Conservation (phyloP, 2,888 invertebrate genomes). For the Orthosia gracilis region DNA sequence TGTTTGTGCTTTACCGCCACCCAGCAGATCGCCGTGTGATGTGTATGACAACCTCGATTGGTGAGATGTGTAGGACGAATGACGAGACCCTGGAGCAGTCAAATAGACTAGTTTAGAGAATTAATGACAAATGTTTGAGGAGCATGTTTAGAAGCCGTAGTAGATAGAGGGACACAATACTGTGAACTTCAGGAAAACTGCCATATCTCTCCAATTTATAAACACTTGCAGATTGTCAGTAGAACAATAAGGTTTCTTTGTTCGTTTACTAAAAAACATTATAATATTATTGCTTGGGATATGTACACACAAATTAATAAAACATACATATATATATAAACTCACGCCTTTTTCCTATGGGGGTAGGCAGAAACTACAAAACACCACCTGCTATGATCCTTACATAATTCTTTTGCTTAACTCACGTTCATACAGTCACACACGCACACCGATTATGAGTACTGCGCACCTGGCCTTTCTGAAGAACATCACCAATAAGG, state of each 20-base stretch:
- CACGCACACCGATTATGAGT: too few relatives aligned
- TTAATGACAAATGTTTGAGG: background rate
- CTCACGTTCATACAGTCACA: too few relatives aligned
- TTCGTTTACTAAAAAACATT: background rate
- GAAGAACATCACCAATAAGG: too few relatives aligned
- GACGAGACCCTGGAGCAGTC: slow-evolving; percentile 93
- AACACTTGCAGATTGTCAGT: too few relatives aligned
- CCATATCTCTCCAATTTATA: background rate
- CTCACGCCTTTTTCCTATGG: too few relatives aligned
- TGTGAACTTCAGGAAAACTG: background rate
- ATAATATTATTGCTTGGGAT: background rate
- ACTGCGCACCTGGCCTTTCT: too few relatives aligned
- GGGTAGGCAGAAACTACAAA: too few relatives aligned
- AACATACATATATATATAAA: background rate
- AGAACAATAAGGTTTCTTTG: background rate
- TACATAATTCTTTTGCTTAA: too few relatives aligned
- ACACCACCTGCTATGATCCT: too few relatives aligned
- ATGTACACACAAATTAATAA: background rate
- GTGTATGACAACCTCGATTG: slow-evolving; percentile 98
- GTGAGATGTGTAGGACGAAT: slow-evolving; percentile 98
- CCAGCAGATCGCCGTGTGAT: slow-evolving; percentile 97
- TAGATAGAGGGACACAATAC: too few relatives aligned
- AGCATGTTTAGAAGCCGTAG: background rate
- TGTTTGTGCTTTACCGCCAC: slow-evolving; percentile 94
- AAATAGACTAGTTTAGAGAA: background rate